Base-by-base conservation (phyloP, 2,888 invertebrate genomes). In the Marasmarcha lunaedactyla region DNA sequence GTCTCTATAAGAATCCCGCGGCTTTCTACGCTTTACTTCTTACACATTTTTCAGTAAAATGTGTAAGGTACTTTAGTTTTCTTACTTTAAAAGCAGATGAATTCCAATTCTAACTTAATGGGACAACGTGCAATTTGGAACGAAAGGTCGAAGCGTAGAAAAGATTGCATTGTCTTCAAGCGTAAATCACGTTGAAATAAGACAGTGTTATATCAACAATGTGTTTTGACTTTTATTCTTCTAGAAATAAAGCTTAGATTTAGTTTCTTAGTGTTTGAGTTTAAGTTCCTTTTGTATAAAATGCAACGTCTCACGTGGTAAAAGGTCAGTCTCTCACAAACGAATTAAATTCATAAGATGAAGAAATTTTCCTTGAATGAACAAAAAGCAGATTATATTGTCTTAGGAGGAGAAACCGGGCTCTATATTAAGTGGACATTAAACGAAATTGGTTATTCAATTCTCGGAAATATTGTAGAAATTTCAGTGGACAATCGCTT, bases 31-130 rank as follows among this genome's bases (percentile, higher is more conserved):
- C 71, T 67, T 72, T 70, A 76, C 71, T 73, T 60, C 62, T 69
- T 74, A 69, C 72, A 71, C 76, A 73, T 73, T 77, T 73, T 79
- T 74, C 78, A 78, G 71, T 77, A 64, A 78, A 79, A 78, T 73
- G 73, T 68, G 63, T 71, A 63, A 69, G 68, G 66, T 68, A 63
- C 70, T 70, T 66, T 63, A 67, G 64, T 63, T 65, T 60, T 57
- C 51, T 54, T 46, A 42, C 30, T 12, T 15, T 3, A 34, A 1
- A 10, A 14, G 1, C 46, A 44, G 36, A 34, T 39, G 27, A 63
- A 49, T 50, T 44, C 54, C 42, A 49, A 57, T 63, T 49, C 39
- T 68, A 52, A 47, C 1, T 1, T 1, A 0, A 10, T 2, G 1
- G 0, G 0, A 10, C 48, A 60, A 37, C 49, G 44, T 48, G 46